Conservation (phyloP, 2,113 vertebrate genomes). For the Oncorhynchus tshawytscha region DNA sequence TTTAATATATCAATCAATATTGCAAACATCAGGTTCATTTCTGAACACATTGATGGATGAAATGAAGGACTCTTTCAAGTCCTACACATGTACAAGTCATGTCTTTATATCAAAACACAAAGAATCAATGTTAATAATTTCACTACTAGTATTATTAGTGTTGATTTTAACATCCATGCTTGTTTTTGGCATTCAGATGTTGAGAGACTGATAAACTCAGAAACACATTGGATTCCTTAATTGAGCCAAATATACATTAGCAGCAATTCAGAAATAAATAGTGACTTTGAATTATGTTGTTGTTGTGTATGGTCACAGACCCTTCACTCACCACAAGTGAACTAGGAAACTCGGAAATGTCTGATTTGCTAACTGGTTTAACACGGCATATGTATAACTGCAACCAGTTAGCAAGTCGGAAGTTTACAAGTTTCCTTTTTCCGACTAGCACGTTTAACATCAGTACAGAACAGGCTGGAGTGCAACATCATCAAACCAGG, state of each 20-base stretch:
- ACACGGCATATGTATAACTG: too few species aligned
- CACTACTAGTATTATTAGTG: slow-evolving; percentile 56
- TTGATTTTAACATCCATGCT: slow-evolving; percentile 56
- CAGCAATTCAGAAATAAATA: slow-evolving; percentile 61
- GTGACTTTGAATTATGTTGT: slow-evolving; percentile 25
- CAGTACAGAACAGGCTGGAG: slow-evolving; percentile 16
- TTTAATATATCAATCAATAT: slow-evolving; percentile 21
- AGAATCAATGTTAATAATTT: slow-evolving; percentile 51
- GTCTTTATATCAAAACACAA: slow-evolving; percentile 64
- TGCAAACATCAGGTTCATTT: slow-evolving; percentile 34
- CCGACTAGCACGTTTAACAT: background rate
- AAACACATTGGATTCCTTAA: slow-evolving; percentile 40
- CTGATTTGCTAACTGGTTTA: too few species aligned
- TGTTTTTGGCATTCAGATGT: slow-evolving; percentile 71
- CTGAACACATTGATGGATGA: slow-evolving; percentile 17
- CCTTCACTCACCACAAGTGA: slow-evolving; percentile 23
- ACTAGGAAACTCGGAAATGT: too few species aligned
- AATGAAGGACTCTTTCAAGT: slow-evolving; percentile 35
- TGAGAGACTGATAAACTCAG: slow-evolving; percentile 52
- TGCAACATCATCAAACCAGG: background rate
- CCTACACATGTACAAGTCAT: slow-evolving; percentile 51
- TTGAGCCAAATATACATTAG: slow-evolving; percentile 62
- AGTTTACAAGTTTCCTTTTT: too few species aligned
- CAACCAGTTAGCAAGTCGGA: too few species aligned
- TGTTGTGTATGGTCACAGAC: slow-evolving; percentile 24